These are phyloP conservation scores for Coelinius sp. DNA, from an alignment of 2,888 invertebrate genomes.

Conservation along the genomic window DNA sequence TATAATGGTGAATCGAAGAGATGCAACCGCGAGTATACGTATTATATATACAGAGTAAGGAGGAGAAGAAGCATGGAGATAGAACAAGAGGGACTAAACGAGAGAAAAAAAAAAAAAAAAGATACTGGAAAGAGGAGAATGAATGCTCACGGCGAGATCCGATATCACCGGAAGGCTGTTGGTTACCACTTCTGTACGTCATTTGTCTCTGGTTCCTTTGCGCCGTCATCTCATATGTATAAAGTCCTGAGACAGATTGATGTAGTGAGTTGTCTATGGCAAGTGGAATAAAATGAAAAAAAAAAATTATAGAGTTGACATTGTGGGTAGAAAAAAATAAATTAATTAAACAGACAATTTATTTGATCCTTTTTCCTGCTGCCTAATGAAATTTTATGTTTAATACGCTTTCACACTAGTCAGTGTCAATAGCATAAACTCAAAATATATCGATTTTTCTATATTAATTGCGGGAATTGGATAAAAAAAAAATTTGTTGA, in stretches of 20 bases:
- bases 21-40: not conserved
- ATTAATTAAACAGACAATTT: too few species aligned
- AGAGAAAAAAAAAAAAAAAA: conserved; percentile 24
- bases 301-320: too few species aligned
- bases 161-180: conserved; percentile 64
- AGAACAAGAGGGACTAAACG: not conserved
- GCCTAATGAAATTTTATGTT: too few species aligned
- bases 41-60: conserved; percentile 7
- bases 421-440: too few species aligned
- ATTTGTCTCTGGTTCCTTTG: conserved; percentile 65
- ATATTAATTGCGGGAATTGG: not conserved
- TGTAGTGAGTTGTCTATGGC: conserved; percentile 52
- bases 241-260: conserved; percentile 43
- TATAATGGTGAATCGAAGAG: not conserved
- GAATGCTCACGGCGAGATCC: conserved; percentile 59
- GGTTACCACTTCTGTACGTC: conserved; percentile 67
- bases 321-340: conserved; percentile 9
- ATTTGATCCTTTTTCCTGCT: too few species aligned
- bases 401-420: too few species aligned
- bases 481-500: not conserved
- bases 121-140: conserved; percentile 50
- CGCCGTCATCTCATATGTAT: conserved; percentile 54
- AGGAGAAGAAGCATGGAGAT: too few species aligned
- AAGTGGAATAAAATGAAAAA: conserved; percentile 46
- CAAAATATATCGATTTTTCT: too few species aligned